These are phyloP conservation scores for Monomorium pharaonis DNA, from an alignment of 1,140 invertebrate species.

Conservation along the genomic window DNA sequence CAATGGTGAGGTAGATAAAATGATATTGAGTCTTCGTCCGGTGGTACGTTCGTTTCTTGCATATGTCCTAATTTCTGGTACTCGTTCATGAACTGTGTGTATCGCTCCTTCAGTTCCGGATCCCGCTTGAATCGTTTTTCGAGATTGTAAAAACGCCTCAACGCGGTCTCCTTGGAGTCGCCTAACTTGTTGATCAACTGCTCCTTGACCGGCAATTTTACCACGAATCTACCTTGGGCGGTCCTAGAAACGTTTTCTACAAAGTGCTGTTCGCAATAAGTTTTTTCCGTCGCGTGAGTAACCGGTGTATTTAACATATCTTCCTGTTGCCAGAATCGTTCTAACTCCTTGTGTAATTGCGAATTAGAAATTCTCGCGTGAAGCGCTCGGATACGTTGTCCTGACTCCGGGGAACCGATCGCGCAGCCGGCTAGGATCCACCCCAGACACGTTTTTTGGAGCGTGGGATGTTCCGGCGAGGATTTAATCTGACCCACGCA, in stretches of 20 bases:
- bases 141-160: not conserved
- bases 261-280: not conserved
- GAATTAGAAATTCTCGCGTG: not conserved
- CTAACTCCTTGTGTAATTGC: not conserved
- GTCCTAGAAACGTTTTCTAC: not conserved
- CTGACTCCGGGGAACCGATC: too few species aligned
- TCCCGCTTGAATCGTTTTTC: not conserved
- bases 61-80: not conserved
- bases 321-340: not conserved
- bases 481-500: conserved; percentile 64
- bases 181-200: not conserved
- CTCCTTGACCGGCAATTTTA: not conserved
- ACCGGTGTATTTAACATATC: accelerated
- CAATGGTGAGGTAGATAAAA: not conserved
- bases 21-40: not conserved
- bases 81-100: not conserved
- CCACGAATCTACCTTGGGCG: not conserved
- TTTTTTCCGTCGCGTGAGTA: not conserved
- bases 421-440: too few species aligned
- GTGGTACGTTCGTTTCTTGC: not conserved
- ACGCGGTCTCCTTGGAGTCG: not conserved
- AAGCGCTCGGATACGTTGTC: too few species aligned
- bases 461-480: conserved; percentile 45
- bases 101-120: not conserved
- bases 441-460: conserved; percentile 40